Conservation (phyloP, 2,888 invertebrate genomes). For the Danaus chrysippus region DNA sequence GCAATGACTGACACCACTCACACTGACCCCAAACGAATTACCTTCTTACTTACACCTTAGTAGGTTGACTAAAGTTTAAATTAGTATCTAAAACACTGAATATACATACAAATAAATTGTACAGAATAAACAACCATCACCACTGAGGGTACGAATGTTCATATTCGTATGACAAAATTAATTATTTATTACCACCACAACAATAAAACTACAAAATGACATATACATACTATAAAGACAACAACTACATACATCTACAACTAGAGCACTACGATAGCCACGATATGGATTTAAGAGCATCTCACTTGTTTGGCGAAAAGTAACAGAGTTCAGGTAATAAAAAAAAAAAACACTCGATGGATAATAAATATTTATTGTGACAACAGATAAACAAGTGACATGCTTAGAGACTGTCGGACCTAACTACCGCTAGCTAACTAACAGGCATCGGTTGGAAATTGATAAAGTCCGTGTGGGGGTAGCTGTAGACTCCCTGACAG, state of each 20-base stretch:
- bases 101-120: no score
- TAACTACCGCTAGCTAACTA: conserved; percentile 44
- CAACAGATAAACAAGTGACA: conserved; percentile 36
- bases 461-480: conserved; percentile 62
- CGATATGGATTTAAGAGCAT: conserved; percentile 57
- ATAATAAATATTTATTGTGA: not conserved
- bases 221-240: not conserved
- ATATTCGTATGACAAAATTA: no score
- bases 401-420: conserved; percentile 44
- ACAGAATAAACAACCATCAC: no score
- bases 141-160: no score
- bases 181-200: no score
- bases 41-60: no score
- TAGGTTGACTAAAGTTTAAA: no score
- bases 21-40: not conserved
- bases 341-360: not conserved
- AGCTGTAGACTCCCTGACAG: conserved; percentile 42
- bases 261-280: conserved; percentile 42
- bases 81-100: no score
- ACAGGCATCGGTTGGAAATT: conserved; percentile 70
- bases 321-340: not conserved
- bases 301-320: not conserved
- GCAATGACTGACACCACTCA: not conserved
- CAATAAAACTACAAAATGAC: no score
- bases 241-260: not conserved